A percentile compares a stretch with the other conserved stretches of the same genome.
Conservation (phyloP, 2,888 invertebrate species). For the Amphipyra berbera region DNA sequence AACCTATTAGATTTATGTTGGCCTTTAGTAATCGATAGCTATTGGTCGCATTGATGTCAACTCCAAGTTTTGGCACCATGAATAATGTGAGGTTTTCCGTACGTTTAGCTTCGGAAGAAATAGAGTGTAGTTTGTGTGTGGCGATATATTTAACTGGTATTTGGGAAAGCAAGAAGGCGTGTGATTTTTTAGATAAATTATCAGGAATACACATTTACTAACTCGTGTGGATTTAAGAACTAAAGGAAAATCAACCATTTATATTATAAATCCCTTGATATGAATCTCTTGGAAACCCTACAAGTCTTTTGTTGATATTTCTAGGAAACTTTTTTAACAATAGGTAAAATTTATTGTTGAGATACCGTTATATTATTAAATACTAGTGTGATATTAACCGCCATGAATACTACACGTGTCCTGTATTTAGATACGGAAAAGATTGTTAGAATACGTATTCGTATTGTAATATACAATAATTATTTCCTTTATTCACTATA, state of each 20-base stretch:
- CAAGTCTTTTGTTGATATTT: no score
- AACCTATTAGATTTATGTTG: constrained; percentile 44
- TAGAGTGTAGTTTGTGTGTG: constrained; percentile 37
- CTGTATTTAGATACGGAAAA: no score
- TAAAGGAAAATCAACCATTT: not conserved
- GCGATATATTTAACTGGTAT: constrained; percentile 41
- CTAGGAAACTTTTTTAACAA: no score
- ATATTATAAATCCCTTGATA: no score
- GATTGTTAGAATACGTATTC: no score
- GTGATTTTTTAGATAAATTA: not conserved
- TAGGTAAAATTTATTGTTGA: no score
- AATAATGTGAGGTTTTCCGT: constrained; percentile 45
- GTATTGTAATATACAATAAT: no score
- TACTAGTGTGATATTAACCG: no score
- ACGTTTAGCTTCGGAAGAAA: constrained; percentile 42
- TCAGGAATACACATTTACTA: not conserved
- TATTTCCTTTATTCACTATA: no score
- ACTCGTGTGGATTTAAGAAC: not conserved
- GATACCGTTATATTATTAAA: no score
- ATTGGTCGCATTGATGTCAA: constrained; percentile 55
- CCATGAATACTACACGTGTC: no score
- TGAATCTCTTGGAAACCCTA: no score
- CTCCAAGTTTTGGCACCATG: constrained; percentile 44
- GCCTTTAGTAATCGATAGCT: constrained; percentile 54
- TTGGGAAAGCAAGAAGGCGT: constrained; percentile 20